These are phyloP conservation scores for Smutsia gigantea DNA, from an alignment of 2,797 vertebrate species.

Conservation along the genomic window DNA sequence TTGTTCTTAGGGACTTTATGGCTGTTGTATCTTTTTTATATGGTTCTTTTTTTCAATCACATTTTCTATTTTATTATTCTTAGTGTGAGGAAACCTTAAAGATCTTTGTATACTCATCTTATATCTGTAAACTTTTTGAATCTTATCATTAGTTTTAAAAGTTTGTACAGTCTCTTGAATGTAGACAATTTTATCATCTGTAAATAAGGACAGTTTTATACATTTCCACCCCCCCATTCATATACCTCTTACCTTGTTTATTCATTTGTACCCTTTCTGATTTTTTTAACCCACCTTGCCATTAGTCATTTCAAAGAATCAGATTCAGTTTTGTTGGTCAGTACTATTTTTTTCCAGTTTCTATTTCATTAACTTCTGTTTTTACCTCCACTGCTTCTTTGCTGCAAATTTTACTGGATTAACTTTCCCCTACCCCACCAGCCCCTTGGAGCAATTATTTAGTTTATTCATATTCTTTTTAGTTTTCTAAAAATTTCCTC, in stretches of 20 bases:
- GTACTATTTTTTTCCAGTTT: background rate
- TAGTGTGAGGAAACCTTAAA: background rate
- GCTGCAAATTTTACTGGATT: background rate
- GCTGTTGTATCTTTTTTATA: background rate
- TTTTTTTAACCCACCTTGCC: background rate
- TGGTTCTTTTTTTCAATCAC: background rate
- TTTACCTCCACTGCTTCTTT: background rate
- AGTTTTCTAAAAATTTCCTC: background rate
- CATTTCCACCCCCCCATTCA: background rate
- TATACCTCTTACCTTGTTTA: background rate
- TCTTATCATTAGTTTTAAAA: background rate
- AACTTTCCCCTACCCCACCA: background rate
- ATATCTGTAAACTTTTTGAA: background rate
- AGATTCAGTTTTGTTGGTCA: background rate
- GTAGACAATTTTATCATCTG: background rate
- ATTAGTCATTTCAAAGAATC: background rate
- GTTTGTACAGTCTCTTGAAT: background rate
- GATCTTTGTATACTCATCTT: background rate
- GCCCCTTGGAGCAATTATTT: background rate
- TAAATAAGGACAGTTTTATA: background rate
- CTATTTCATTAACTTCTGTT: background rate
- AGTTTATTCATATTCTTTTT: background rate
- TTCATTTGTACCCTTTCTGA: background rate
- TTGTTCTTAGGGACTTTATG: background rate
- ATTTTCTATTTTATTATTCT: constrained; percentile 26